These are phyloP conservation scores for Struthidea cinerea DNA, from an alignment of 2,113 vertebrate genomes.

Conservation along the genomic window DNA sequence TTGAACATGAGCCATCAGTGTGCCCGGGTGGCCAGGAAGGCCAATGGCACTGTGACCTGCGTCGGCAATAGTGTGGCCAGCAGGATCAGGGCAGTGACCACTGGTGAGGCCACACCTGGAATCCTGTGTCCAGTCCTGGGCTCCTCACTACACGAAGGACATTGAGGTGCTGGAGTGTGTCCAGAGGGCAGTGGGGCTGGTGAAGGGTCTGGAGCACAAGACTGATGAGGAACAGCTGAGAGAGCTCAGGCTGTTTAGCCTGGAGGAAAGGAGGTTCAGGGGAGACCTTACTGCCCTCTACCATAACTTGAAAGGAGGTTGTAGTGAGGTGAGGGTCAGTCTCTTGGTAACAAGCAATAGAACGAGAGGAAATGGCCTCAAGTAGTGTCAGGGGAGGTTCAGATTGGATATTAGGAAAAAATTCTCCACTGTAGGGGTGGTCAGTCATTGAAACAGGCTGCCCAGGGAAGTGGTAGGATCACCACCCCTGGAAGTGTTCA, in stretches of 20 bases:
- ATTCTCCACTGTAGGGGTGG: not conserved
- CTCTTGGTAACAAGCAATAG: accelerated
- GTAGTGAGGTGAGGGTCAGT: not conserved
- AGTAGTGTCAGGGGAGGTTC: not conserved
- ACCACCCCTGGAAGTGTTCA: not conserved
- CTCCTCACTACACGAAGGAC: accelerated
- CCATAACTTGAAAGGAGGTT: not conserved
- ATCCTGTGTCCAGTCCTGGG: not conserved
- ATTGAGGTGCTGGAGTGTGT: accelerated
- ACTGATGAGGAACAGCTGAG: not conserved
- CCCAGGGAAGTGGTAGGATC: not conserved
- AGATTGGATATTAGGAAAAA: not conserved
- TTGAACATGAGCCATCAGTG: not conserved
- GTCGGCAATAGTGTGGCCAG: not conserved
- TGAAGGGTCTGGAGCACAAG: not conserved
- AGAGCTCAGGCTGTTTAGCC: not conserved
- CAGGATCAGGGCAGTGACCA: not conserved
- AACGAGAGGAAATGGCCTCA: not conserved
- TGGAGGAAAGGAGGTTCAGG: not conserved
- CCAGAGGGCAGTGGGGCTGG: not conserved
- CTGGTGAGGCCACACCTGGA: accelerated
- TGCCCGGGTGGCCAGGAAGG: not conserved
- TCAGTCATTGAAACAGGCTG: not conserved
- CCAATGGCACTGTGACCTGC: not conserved
- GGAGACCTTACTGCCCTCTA: not conserved